Base-by-base conservation (phyloP, 2,888 invertebrate species). In the Drosophila antonietae region DNA sequence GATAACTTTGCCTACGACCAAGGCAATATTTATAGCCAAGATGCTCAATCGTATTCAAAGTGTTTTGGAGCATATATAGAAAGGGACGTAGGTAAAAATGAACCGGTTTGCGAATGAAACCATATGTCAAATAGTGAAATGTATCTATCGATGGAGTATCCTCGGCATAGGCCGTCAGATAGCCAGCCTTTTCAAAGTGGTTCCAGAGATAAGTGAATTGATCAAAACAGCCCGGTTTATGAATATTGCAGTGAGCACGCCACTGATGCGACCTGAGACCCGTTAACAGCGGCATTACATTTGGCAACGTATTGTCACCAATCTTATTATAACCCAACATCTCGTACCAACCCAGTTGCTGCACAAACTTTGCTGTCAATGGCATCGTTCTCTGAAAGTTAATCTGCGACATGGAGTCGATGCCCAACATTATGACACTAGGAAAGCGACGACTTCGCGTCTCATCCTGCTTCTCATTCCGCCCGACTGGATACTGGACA, bases 241-340 rank as follows among this genome's bases (percentile, higher is more conserved):
- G 88, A 14, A 94, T 93, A 47, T 93, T 90, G 71, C 94, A 94
- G 47, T 94, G 92, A 93, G 90, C 80, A 51, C 93, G 92, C 15
- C 94, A 92, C 20, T 93, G 80, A 0, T 87, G 67, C 28, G 91
- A 85, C 60, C 91, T 94, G 62, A 94, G 93, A 0, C 97, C 98
- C 0, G 96, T 95, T 5, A 97, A 93, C 49, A 96, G 94, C 0
- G 97, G 96, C 94, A 97, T 95, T 58, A 98, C 92, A 93, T 98
- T 98, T 0, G 97, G 97, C 88, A 96, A 96, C 0, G 97, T 97
- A 84, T 98, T 97, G 83, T 97, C 97, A 0, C 95, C 97, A 65
- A 94, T 94, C 93, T 94, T 94, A 84, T 94, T 94, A 91, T 96
- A 97, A 5, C 96, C 97, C 75, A 95, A 94, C 90, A 96, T 94